Evolutionary conservation across 2,797 vertebrate genomes (phyloP).

Genomic region (Lepidocolaptes lacrymiger): DNA sequence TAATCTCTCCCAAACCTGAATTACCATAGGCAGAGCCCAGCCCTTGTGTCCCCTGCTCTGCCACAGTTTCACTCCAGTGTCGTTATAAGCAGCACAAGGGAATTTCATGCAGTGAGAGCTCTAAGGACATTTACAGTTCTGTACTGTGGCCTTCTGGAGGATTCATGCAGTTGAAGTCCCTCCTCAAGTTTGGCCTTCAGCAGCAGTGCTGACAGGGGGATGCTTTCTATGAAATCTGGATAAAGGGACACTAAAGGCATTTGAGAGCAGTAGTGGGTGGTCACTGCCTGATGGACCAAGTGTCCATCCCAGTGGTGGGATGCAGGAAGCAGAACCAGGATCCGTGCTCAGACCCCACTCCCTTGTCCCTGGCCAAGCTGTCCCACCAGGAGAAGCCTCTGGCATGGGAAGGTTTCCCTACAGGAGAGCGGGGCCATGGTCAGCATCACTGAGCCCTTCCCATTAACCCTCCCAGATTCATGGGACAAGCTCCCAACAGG

Average conservation of each 20-base stretch:
- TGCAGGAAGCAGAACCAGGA: not conserved
- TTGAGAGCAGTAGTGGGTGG: not conserved
- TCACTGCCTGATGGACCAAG: not conserved
- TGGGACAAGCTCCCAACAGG: not conserved
- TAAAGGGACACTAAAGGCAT: not conserved
- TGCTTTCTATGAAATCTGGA: not conserved
- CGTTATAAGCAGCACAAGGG: not conserved
- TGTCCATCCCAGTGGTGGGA: not conserved
- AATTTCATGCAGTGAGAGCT: not conserved
- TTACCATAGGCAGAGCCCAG: not conserved
- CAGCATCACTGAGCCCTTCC: not conserved
- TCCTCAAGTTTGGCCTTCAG: not conserved
- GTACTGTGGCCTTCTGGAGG: not conserved
- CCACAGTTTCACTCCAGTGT: not conserved
- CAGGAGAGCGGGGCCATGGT: not conserved
- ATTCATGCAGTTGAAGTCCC: not conserved
- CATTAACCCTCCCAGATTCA: not conserved
- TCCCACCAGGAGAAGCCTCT: not conserved
- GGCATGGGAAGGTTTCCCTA: not conserved
- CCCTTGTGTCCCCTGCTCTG: not conserved
- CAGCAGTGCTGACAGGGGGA: not conserved
- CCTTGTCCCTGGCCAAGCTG: not conserved
- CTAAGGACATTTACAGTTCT: not conserved
- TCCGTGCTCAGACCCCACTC: accelerated
- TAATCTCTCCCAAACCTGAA: not conserved